A percentile compares a stretch with the other conserved stretches of the same genome.
phyloP scores from a whole-genome alignment of 2,113 vertebrate genomes.

The Hippocampus mohnikei region DNA sequence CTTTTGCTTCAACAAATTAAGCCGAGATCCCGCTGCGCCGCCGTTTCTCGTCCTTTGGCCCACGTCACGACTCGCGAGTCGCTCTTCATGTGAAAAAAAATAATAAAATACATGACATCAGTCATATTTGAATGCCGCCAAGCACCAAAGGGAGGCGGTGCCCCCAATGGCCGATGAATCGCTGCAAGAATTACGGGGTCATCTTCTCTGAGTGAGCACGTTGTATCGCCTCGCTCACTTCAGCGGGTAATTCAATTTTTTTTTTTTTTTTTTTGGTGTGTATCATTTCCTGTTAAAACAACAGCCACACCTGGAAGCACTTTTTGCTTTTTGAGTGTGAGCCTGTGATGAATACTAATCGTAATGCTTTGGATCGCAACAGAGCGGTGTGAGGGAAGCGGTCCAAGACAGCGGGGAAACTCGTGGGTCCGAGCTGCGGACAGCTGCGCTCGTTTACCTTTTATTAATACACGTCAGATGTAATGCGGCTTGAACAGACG shows the following conservation, averaged over 20 bases:
- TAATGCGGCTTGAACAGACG: not conserved
- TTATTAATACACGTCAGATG: conserved; percentile 5
- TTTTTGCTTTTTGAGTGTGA: conserved; percentile 28
- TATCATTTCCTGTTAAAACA: conserved; percentile 35
- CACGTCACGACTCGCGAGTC: not conserved
- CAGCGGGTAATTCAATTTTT: conserved; percentile 36
- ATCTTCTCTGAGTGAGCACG: conserved; percentile 8
- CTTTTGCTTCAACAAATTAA: not conserved
- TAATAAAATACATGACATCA: not conserved
- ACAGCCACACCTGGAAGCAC: conserved; percentile 39
- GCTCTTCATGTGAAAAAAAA: not conserved
- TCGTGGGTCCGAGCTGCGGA: conserved; percentile 8
- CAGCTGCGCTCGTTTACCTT: not conserved
- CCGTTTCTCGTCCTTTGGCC: not conserved
- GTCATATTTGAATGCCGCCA: not conserved
- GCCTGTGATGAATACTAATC: conserved; percentile 11
- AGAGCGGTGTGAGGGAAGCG: not conserved
- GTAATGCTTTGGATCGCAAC: not conserved
- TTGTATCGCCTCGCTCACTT: conserved; percentile 24
- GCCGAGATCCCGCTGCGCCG: not conserved
- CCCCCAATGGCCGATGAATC: conserved; percentile 11
- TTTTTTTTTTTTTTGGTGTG: conserved; percentile 3
- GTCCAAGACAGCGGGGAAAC: conserved; percentile 4
- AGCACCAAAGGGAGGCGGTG: not conserved
- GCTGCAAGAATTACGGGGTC: conserved; percentile 21